Evolutionary conservation across 2,113 vertebrate species (phyloP), one percentile per base, ranked within the genome.

Genomic region (Rousettus leschenaultii): DNA sequence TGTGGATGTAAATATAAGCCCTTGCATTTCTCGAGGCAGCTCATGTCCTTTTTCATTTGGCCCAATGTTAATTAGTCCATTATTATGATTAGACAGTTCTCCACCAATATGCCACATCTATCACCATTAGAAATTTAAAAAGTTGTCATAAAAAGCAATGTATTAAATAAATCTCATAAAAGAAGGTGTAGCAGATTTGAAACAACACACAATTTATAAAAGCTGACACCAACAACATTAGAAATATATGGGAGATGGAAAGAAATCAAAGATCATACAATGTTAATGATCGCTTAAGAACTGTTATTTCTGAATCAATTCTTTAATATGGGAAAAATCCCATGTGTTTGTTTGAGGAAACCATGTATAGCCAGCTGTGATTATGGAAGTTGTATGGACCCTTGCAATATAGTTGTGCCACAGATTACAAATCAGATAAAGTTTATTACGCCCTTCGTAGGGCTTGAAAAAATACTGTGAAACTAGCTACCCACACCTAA

Each of bases 211-310:
- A 79, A 93, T 89, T 94, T 92, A 70, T 93, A 88, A 73, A 91
- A 82, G 24, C 12, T 66, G 57, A 18, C 10, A 87, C 7, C 6
- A 92, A 59, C 12, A 33, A 24, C 48, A 28, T 75, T 97, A 84
- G 51, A 43, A 45, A 89, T 66, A 66, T 13, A 66, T 38, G 7
- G n/a, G 70, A 83, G 68, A 83, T 75, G 6, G 51, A 78, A 95
- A 86, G n/a, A 94, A 95, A 78, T 6, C 55, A 78, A 89, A 93
- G 43, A 43, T 5, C 18, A 70, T 40, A 38, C 45, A 66, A 74
- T 48, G n/a, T 90, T 94, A 96, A 79, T 40, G 53, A 92, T 92
- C 65, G 71, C 43, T 90, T 92, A 97, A 94, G 77, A 53, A 77
- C 24, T n/a, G 14, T 80, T 79, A 90, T 86, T 73, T 94, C 87